Percentiles rank a stretch among this genome's conserved stretches.
phyloP scores from a whole-genome alignment of 2,888 invertebrate species.

The Lumbricus terrestris region DNA sequence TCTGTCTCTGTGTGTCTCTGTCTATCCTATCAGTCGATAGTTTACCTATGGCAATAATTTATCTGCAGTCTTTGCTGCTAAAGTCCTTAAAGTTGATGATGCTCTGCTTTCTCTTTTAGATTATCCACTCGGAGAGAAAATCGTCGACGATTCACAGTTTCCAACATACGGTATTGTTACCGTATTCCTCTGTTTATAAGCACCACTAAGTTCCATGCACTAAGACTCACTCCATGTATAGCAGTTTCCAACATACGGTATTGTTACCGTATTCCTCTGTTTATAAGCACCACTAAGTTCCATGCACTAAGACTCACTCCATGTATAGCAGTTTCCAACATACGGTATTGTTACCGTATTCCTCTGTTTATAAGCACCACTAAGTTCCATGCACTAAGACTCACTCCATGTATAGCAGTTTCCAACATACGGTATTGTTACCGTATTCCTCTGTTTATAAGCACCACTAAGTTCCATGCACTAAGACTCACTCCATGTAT shows the following conservation, averaged over 20 bases:
- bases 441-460: background rate
- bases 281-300: background rate
- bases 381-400: background rate
- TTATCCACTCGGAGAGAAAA: conserved; percentile 27
- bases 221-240: background rate
- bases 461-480: background rate
- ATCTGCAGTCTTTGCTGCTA: background rate
- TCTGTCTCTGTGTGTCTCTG: too few species aligned
- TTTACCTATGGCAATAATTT: too few species aligned
- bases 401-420: background rate
- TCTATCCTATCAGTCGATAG: too few species aligned
- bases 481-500: background rate
- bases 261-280: too few species aligned
- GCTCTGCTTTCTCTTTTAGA: conserved; percentile 6
- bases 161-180: conserved; percentile 31
- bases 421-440: conserved; percentile 30
- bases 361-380: background rate
- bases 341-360: too few species aligned
- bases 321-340: conserved; percentile 25
- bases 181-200: background rate
- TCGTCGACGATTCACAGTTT: conserved; percentile 26
- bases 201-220: background rate
- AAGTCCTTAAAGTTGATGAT: background rate
- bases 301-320: background rate
- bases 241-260: conserved; percentile 29